Percentiles rank a stretch among this genome's conserved stretches.
Conservation (phyloP, 2,888 invertebrate genomes). For the Actias luna region DNA sequence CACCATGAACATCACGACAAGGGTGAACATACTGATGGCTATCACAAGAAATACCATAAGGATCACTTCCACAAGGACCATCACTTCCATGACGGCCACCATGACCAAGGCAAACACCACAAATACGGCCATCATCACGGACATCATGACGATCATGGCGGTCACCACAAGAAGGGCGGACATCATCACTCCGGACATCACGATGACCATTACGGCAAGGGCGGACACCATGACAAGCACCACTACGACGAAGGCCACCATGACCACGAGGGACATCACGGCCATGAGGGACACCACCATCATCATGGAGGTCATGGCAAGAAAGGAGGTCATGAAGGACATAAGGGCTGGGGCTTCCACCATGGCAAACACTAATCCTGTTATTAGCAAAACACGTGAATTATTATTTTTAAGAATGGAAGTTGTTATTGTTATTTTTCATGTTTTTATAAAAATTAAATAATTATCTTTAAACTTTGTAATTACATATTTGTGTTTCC, state of each 20-base stretch:
- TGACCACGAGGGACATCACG: constrained; percentile 90
- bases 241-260: constrained; percentile 91
- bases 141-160: constrained; percentile 87
- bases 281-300: constrained; percentile 87
- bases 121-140: constrained; percentile 89
- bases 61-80: constrained; percentile 94
- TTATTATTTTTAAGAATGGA: constrained; percentile 55
- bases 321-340: constrained; percentile 88
- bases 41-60: constrained; percentile 92
- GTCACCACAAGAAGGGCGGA: constrained; percentile 90
- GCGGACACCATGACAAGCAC: constrained; percentile 90
- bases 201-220: constrained; percentile 89
- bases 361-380: constrained; percentile 70
- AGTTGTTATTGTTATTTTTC: constrained; percentile 58
- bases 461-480: constrained; percentile 31
- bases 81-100: constrained; percentile 93
- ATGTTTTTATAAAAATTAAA: constrained; percentile 62
- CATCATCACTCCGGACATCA: constrained; percentile 90
- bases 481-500: neutral
- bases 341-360: constrained; percentile 87
- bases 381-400: constrained; percentile 33
- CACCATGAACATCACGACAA: constrained; percentile 92
- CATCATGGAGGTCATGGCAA: constrained; percentile 89
- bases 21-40: constrained; percentile 90
- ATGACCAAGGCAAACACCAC: constrained; percentile 91